A percentile compares a stretch with the other conserved stretches of the same genome.
Conservation (phyloP, 2,888 invertebrate genomes). For the Pseudococcus jackbeardsleyi region DNA sequence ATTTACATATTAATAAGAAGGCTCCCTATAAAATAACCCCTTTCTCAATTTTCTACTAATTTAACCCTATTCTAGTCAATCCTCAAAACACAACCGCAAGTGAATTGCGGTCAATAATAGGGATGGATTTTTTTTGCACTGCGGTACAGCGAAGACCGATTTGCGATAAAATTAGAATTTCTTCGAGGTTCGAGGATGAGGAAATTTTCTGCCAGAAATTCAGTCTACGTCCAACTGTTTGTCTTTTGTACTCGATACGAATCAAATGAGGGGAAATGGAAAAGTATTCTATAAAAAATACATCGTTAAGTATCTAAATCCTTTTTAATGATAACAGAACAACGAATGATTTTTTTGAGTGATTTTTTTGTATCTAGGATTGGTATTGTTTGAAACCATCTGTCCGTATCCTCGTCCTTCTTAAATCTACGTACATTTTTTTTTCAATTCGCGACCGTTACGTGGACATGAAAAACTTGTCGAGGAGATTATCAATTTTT, state of each 20-base stretch:
- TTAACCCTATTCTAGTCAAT: constrained; percentile 60
- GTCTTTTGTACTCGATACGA: not conserved
- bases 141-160: not conserved
- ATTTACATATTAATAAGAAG: constrained; percentile 65
- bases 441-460: not conserved
- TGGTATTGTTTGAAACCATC: not conserved
- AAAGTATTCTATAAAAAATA: not conserved
- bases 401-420: not conserved
- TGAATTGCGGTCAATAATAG: constrained; percentile 62
- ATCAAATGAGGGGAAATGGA: too few relatives aligned
- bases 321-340: constrained; percentile 2
- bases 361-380: not conserved
- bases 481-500: not conserved
- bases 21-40: constrained; percentile 52
- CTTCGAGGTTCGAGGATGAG: not conserved
- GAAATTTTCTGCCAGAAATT: too few relatives aligned
- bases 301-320: not conserved
- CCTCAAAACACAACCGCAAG: constrained; percentile 48
- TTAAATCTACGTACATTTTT: not conserved
- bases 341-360: not conserved
- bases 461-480: not conserved
- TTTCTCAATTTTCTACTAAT: constrained; percentile 65
- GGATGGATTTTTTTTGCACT: not conserved
- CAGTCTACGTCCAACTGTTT: not conserved
- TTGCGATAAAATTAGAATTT: not conserved